A percentile compares a stretch with the other conserved stretches of the same genome.
phyloP scores from a whole-genome alignment of 2,113 vertebrate species.

The Archilochus colubris region DNA sequence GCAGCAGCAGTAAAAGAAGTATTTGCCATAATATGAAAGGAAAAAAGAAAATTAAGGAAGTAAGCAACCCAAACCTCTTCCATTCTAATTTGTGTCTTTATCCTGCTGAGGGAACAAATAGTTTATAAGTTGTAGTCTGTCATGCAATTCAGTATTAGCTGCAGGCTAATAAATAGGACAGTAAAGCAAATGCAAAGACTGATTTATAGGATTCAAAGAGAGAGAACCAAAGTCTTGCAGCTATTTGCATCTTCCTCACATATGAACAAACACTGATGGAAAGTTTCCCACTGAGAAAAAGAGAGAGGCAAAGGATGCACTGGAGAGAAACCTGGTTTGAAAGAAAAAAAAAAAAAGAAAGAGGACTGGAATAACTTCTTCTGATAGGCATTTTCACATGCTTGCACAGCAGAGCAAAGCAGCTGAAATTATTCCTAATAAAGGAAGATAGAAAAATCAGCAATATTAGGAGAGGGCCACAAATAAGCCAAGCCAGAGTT shows the following conservation, averaged over 20 bases:
- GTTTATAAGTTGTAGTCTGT: neutral
- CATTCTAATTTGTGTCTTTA: constrained; percentile 57
- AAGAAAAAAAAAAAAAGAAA: neutral
- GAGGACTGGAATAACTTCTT: neutral
- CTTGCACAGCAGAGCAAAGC: neutral
- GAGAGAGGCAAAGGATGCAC: neutral
- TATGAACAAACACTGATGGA: neutral
- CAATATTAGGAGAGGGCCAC: neutral
- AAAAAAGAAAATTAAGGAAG: constrained; percentile 56
- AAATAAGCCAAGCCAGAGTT: neutral
- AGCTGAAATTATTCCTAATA: neutral
- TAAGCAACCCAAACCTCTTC: constrained; percentile 59
- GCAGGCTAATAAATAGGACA: constrained; percentile 34
- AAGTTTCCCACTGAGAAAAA: neutral
- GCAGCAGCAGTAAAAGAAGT: neutral
- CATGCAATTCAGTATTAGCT: constrained; percentile 4
- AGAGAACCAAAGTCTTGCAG: neutral
- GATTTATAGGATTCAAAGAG: constrained; percentile 18
- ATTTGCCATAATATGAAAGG: constrained; percentile 24
- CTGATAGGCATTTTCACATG: neutral
- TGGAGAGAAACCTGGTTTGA: neutral
- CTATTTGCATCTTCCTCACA: constrained; percentile 44
- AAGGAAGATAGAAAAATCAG: neutral
- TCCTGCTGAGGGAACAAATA: constrained; percentile 71
- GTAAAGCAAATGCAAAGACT: constrained; percentile 6